phyloP scores from a whole-genome alignment of 1,140 invertebrate species.

The Brachionus angularis region DNA sequence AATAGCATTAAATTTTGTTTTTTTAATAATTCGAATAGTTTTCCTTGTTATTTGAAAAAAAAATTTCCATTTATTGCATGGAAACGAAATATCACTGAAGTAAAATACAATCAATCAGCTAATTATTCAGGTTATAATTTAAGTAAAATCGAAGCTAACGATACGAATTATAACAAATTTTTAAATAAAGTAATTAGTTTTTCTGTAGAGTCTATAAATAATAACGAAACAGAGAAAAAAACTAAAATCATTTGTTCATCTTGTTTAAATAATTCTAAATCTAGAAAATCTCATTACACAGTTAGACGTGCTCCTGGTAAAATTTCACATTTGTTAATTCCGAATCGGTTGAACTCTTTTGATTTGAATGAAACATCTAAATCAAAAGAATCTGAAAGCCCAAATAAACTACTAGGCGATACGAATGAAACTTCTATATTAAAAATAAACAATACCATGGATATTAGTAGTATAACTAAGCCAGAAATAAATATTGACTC shows the following conservation, averaged over 20 bases:
- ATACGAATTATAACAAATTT: not conserved
- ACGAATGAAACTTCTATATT: constrained; percentile 1
- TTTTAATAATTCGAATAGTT: not conserved
- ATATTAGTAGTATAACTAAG: not conserved
- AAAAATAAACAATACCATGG: not conserved
- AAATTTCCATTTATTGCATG: constrained; percentile 25
- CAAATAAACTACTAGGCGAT: no score
- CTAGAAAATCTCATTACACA: constrained; percentile 64
- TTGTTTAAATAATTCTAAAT: constrained; percentile 27
- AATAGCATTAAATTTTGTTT: constrained; percentile 30
- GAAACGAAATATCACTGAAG: not conserved
- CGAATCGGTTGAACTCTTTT: no score
- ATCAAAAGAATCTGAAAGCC: not conserved
- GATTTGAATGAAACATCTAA: not conserved
- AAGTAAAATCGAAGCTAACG: not conserved
- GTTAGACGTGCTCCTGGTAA: constrained; percentile 69
- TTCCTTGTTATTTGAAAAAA: not conserved
- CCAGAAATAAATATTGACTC: not conserved
- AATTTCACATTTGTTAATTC: constrained; percentile 64
- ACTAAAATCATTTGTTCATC: constrained; percentile 8
- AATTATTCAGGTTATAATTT: not conserved
- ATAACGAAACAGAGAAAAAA: not conserved
- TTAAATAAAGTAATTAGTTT: not conserved
- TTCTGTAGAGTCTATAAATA: not conserved
- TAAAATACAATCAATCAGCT: not conserved